These are phyloP conservation scores for Netelia inedita DNA, from an alignment of 2,888 invertebrate species.

Conservation along the genomic window DNA sequence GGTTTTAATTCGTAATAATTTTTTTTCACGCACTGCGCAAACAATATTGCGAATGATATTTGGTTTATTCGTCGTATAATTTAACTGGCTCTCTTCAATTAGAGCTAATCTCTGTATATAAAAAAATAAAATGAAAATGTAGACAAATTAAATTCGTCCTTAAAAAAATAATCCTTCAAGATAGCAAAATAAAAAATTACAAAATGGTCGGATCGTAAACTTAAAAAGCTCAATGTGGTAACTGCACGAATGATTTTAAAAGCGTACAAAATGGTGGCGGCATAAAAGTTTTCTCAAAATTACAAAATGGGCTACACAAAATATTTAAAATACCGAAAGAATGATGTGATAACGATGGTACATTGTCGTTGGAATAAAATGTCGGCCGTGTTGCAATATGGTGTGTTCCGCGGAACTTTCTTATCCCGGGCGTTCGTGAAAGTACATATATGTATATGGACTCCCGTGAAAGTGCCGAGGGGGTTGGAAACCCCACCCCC, in stretches of 20 bases:
- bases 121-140: too few species aligned
- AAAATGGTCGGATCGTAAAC: too few species aligned
- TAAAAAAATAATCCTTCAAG: too few species aligned
- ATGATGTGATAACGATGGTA: neutral
- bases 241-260: neutral
- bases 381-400: constrained; percentile 54
- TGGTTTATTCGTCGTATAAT: too few species aligned
- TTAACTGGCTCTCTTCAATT: too few species aligned
- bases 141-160: too few species aligned
- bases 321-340: neutral
- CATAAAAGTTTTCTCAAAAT: neutral
- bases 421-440: constrained; percentile 42
- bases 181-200: too few species aligned
- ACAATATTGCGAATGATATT: too few species aligned
- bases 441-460: constrained; percentile 3
- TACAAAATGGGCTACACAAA: neutral
- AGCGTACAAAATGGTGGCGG: neutral
- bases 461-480: constrained; percentile 15
- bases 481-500: constrained; percentile 75
- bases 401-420: constrained; percentile 51
- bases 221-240: neutral
- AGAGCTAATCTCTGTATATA: too few species aligned
- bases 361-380: constrained; percentile 46
- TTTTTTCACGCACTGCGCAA: too few species aligned
- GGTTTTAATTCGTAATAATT: too few species aligned